Evolutionary conservation across 37 sponge, comb jelly and placozoan species (phyloP).

Genomic region (Haliclona indistincta): DNA sequence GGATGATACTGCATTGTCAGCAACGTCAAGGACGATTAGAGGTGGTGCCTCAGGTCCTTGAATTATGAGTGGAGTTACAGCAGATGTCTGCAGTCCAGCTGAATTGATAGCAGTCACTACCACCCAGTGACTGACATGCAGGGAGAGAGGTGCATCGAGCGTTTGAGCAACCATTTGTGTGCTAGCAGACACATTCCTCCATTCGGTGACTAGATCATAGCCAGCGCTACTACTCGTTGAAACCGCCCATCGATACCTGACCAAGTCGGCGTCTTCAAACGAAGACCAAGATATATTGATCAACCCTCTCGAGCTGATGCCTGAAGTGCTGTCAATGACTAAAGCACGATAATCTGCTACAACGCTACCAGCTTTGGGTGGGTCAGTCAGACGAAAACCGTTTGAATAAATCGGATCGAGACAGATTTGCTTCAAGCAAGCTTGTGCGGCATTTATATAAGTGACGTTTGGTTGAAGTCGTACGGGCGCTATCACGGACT

Average conservation of each 20-base stretch:
- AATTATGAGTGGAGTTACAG: not conserved
- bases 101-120: constrained; percentile 32
- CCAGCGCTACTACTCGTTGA: constrained; percentile 8
- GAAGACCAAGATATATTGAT: constrained; percentile 39
- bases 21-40: constrained; percentile 43
- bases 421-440: constrained; percentile 44
- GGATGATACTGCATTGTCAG: not conserved
- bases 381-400: constrained; percentile 38
- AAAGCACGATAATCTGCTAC: constrained; percentile 38
- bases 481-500: not conserved
- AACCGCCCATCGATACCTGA: constrained; percentile 52
- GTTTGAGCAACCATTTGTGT: constrained; percentile 4
- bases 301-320: constrained; percentile 16
- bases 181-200: constrained; percentile 20
- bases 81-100: constrained; percentile 16
- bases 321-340: constrained; percentile 13
- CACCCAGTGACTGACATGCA: constrained; percentile 15
- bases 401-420: constrained; percentile 61
- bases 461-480: not conserved
- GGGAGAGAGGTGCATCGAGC: no score
- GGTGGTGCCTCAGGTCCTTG: not conserved
- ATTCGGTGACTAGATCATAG: constrained; percentile 17
- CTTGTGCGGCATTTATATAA: constrained; percentile 38
- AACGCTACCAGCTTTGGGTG: not conserved
- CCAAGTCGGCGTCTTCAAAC: constrained; percentile 10